Conservation (phyloP, 2,113 vertebrate species). For the Colinus virginianus region DNA sequence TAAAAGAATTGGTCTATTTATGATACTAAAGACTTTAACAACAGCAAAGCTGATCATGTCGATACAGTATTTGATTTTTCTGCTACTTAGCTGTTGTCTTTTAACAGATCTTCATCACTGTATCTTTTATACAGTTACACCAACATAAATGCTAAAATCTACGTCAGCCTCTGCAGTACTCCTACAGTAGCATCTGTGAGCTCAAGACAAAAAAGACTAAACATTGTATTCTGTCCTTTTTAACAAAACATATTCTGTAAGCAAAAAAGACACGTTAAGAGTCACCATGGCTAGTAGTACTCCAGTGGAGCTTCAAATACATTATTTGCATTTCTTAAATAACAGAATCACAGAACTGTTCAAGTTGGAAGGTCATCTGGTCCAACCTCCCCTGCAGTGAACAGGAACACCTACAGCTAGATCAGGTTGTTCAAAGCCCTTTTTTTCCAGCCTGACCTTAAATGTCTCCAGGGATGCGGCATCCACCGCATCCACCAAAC, state of each 20-base stretch:
- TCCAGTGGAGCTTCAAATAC: neutral
- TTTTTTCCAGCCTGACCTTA: too few species aligned
- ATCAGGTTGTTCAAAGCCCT: too few species aligned
- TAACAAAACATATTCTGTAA: conserved; percentile 14
- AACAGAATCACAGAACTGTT: neutral
- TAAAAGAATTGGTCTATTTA: neutral
- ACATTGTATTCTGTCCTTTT: conserved; percentile 29
- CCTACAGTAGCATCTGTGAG: conserved; percentile 70
- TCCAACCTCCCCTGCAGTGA: too few species aligned
- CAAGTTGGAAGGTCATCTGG: too few species aligned
- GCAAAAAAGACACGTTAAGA: neutral
- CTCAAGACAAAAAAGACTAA: conserved; percentile 56
- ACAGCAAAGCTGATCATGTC: neutral
- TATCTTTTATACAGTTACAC: conserved; percentile 64
- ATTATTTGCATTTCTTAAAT: conserved; percentile 18
- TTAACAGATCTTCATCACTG: conserved; percentile 25
- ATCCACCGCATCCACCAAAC: neutral
- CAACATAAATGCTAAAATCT: conserved; percentile 70
- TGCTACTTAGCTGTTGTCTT: conserved; percentile 3
- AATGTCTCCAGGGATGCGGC: too few species aligned
- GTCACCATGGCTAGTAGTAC: neutral
- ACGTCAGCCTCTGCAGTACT: conserved; percentile 67
- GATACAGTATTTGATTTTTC: conserved; percentile 1
- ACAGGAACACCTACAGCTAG: too few species aligned
- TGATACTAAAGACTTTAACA: neutral